phyloP scores from a whole-genome alignment of 2,113 vertebrate genomes.

The Malurus melanocephalus region DNA sequence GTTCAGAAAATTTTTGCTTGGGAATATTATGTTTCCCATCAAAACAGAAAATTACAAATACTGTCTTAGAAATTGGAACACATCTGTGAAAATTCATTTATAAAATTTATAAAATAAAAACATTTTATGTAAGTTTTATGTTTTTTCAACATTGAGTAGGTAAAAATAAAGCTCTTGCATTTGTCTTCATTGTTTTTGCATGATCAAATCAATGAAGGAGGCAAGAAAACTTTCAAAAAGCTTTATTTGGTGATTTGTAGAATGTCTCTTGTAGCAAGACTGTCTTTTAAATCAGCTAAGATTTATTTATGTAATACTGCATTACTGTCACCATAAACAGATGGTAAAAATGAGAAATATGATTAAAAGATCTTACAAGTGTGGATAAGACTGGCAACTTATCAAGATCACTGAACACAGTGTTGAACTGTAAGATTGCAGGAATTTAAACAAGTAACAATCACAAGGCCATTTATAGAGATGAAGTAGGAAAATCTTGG shows the following conservation, averaged over 20 bases:
- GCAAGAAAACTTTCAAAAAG: background rate
- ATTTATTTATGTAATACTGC: background rate
- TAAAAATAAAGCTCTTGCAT: background rate
- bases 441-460: background rate
- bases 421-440: background rate
- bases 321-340: background rate
- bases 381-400: background rate
- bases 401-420: background rate
- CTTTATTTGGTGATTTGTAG: background rate
- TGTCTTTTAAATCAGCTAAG: background rate
- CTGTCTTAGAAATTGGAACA: background rate
- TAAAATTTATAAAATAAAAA: background rate
- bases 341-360: background rate
- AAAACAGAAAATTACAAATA: background rate
- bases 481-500: background rate
- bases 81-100: background rate
- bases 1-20: background rate
- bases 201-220: background rate
- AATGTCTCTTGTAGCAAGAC: background rate
- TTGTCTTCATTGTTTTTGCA: background rate
- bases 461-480: background rate
- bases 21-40: background rate
- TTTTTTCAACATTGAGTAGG: background rate
- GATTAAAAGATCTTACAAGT: background rate
- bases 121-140: background rate